Evolutionary conservation across 2,888 invertebrate genomes (phyloP), one percentile per base, ranked within the genome.

Genomic region (Pollenia amentaria): DNA sequence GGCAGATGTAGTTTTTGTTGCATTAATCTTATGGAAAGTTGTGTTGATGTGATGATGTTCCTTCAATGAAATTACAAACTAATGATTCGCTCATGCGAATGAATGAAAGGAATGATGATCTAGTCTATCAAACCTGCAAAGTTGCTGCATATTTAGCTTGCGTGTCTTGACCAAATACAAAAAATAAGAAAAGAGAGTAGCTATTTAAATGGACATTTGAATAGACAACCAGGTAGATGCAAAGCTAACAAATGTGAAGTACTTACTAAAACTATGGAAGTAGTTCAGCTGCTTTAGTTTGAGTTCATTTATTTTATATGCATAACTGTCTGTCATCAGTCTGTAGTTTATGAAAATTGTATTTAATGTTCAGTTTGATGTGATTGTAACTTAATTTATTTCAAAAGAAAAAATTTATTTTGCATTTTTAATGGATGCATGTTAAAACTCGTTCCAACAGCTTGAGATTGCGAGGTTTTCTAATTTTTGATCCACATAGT

Each of bases 241-340:
- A 64, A 44, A 62, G 55, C n/a, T 67, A 11, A 10, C 10, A 12
- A 44, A 53, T 64, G 14, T n/a, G 8, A 77, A 57, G 46, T 67
- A 57, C 42, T 14, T 0, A 42, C 21, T 29, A 10, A 40, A 7
- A 40, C 14, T 57, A 11, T 44, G 60, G 60, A 79, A 69, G 60
- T 62, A 53, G 46, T 48, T 70, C 76, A 64, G 67, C 51, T 76
- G 57, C 42, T 57, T 60, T 9, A 48, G 42, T 73, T 78, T 80
- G 80, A 87, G 83, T 87, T 79, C 76, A 87, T 87, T 87, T 84
- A 76, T 83, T 80, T 73, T 55, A 65, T 82, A 84, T 87, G 72
- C 87, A 76, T 77, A 87, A 76, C 83, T 72, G 87, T 53, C 87
- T 84, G 87, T 87, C 87, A 87, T 80, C 87, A 29, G 60, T 65